A percentile compares a stretch with the other conserved stretches of the same genome.
These are phyloP conservation scores for Osmoderma eremita DNA, from an alignment of 2,888 invertebrate species.

Conservation along the genomic window DNA sequence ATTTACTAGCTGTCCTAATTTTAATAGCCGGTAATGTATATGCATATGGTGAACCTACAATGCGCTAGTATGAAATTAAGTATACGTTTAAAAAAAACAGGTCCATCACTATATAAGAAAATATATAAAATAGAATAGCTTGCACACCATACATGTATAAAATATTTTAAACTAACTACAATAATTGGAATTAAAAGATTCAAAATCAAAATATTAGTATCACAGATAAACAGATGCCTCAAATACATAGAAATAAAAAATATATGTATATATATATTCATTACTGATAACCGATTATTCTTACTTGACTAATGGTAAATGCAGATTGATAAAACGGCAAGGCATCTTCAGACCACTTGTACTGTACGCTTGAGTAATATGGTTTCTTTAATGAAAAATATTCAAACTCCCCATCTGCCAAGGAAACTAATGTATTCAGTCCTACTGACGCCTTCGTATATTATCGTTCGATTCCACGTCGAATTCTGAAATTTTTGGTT, in stretches of 20 bases:
- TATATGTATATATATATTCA: constrained; percentile 19
- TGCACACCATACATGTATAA: constrained; percentile 21
- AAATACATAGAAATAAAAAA: constrained; percentile 31
- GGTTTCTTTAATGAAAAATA: background rate
- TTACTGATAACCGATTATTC: constrained; percentile 8
- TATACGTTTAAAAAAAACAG: no score
- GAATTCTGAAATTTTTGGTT: constrained; percentile 49
- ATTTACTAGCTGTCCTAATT: no score
- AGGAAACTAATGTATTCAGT: background rate
- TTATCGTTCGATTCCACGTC: constrained; percentile 37
- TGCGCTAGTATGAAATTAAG: no score
- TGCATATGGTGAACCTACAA: no score
- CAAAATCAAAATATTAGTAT: constrained; percentile 37
- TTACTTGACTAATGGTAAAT: constrained; percentile 13
- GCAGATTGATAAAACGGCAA: constrained; percentile 29
- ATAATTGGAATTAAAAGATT: constrained; percentile 25
- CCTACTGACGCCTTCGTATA: constrained; percentile 31
- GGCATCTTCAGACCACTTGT: constrained; percentile 42
- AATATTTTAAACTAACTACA: constrained; percentile 30
- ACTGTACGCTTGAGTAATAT: constrained; percentile 37
- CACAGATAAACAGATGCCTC: constrained; percentile 42
- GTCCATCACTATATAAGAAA: no score
- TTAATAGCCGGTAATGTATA: no score
- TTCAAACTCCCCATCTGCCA: background rate
- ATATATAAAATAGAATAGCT: no score